Evolutionary conservation across 2,888 invertebrate genomes (phyloP).

Genomic region (Hypercompe scribonia): DNA sequence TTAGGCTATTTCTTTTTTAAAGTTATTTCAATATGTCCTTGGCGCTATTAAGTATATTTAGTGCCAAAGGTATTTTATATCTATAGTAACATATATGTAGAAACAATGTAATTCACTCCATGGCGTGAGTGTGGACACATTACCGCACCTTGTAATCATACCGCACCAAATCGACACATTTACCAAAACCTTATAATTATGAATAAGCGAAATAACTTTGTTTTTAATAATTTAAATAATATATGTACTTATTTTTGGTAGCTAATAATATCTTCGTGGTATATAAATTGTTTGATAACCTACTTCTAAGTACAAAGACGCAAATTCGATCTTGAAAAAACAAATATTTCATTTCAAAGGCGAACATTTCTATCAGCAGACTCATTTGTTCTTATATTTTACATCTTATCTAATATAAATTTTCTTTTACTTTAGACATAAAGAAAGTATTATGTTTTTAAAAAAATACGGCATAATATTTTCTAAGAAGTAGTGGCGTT

Average conservation of each 20-base stretch:
- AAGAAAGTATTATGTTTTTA: not conserved
- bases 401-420: not conserved
- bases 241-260: not conserved
- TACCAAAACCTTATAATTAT: not conserved
- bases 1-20: not conserved
- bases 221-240: not conserved
- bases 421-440: not conserved
- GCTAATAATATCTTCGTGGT: not conserved
- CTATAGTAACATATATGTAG: too few species aligned
- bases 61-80: not conserved
- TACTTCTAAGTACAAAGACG: not conserved
- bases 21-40: not conserved
- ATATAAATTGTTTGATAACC: not conserved
- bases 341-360: not conserved
- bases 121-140: not conserved
- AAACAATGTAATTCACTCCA: not conserved
- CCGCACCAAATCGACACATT: not conserved
- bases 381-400: not conserved
- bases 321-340: not conserved
- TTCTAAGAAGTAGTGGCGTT: not conserved
- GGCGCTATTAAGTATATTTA: not conserved
- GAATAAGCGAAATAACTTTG: not conserved
- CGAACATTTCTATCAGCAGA: not conserved
- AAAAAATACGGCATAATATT: too few species aligned
- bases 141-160: too few species aligned